Percentiles rank a stretch among this genome's conserved stretches.
Conservation (phyloP, 1,140 invertebrate species). For the Platyura marginata region DNA sequence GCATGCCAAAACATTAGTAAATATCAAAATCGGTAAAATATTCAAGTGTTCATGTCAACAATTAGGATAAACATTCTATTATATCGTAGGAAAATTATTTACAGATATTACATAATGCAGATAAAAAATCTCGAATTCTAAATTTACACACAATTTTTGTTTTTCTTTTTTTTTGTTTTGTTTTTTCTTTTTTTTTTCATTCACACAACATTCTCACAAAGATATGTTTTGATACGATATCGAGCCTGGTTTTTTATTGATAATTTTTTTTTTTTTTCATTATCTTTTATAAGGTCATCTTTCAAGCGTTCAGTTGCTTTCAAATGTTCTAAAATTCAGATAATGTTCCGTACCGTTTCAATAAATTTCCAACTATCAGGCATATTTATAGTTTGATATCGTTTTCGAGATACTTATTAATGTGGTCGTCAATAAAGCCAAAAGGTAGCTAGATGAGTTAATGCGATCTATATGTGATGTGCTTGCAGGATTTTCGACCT, state of each 20-base stretch:
- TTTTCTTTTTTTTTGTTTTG: too few species aligned
- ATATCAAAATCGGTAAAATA: too few species aligned
- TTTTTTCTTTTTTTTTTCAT: too few species aligned
- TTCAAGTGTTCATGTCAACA: too few species aligned
- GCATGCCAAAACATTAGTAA: too few species aligned
- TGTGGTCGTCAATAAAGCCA: neutral
- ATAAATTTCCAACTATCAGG: neutral
- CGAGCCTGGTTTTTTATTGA: conserved; percentile 2
- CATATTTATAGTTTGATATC: neutral
- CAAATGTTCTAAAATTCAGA: neutral
- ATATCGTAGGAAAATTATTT: too few species aligned
- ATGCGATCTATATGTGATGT: neutral
- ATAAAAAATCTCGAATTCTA: too few species aligned
- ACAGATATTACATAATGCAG: too few species aligned
- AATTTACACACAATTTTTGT: too few species aligned
- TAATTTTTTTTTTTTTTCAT: neutral
- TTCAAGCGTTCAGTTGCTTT: neutral
- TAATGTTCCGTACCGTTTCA: neutral
- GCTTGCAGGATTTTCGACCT: conserved; percentile 54
- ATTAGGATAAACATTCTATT: too few species aligned
- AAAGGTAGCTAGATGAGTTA: neutral
- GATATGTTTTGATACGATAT: conserved; percentile 6
- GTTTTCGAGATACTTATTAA: neutral
- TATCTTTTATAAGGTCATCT: neutral
- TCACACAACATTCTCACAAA: conserved; percentile 4